Evolutionary conservation across 92 coral and sea anemone species (phyloP).

Genomic region (Epizoanthus stellaris): DNA sequence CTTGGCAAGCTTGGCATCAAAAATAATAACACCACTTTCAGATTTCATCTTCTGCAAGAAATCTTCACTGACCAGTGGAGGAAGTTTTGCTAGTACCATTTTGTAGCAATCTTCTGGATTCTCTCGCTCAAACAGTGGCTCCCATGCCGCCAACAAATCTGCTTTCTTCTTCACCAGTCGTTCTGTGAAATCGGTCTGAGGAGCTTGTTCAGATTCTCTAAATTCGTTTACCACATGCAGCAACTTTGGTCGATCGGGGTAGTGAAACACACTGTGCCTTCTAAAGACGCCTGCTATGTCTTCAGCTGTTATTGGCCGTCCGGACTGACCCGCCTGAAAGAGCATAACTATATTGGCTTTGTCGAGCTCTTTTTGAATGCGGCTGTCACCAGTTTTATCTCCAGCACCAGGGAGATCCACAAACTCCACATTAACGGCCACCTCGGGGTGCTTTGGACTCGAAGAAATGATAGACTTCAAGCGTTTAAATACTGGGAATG

Average conservation of each 20-base stretch:
- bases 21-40: constrained; percentile 13
- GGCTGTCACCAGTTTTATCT: constrained; percentile 45
- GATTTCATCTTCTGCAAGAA: constrained; percentile 9
- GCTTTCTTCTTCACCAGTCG: constrained; percentile 11
- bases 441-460: constrained; percentile 25
- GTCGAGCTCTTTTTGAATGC: constrained; percentile 39
- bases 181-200: not conserved
- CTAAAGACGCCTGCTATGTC: constrained; percentile 57
- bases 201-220: not conserved
- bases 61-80: constrained; percentile 15
- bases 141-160: constrained; percentile 4
- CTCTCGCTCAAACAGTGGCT: constrained; percentile 20
- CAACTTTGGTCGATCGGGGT: constrained; percentile 59
- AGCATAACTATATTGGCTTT: constrained; percentile 57
- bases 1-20: not conserved
- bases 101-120: constrained; percentile 22
- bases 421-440: constrained; percentile 60
- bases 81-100: not conserved
- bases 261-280: constrained; percentile 45
- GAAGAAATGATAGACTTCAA: constrained; percentile 31
- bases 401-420: constrained; percentile 66
- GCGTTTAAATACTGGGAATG: constrained; percentile 52
- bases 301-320: constrained; percentile 66
- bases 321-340: constrained; percentile 49
- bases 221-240: constrained; percentile 50